Percentiles rank a stretch among this genome's conserved stretches.
Evolutionary conservation across 2,888 invertebrate species (phyloP).

Genomic region (Monoplex corrugatus): DNA sequence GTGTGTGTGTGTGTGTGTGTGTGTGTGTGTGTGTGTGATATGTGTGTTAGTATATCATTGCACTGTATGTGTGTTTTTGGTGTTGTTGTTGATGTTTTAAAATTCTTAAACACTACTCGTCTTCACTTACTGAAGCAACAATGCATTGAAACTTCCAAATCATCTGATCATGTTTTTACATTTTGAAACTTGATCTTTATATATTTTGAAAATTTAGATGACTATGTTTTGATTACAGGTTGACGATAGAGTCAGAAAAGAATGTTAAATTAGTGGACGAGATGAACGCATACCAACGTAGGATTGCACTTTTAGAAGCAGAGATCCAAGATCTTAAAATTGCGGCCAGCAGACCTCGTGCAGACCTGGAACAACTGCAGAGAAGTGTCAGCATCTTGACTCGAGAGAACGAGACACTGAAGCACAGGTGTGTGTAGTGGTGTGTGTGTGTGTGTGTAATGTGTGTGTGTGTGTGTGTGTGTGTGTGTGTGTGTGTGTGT

Average conservation of each 20-base stretch:
- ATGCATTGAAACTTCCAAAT: too few species aligned
- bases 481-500: background rate
- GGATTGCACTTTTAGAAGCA: conserved; percentile 63
- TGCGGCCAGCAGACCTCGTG: conserved; percentile 61
- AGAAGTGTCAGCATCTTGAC: conserved; percentile 71
- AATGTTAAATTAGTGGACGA: conserved; percentile 71
- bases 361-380: conserved; percentile 67
- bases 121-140: too few species aligned
- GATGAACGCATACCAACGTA: conserved; percentile 66
- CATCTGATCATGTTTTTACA: too few species aligned
- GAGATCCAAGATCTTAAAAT: conserved; percentile 67
- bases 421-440: conserved; percentile 67
- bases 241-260: conserved; percentile 71
- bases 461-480: background rate
- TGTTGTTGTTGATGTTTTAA: too few species aligned
- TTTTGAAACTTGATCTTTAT: too few species aligned
- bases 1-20: too few species aligned
- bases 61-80: too few species aligned
- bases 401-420: conserved; percentile 73
- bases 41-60: too few species aligned
- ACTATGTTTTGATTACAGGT: too few species aligned
- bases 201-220: too few species aligned
- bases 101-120: too few species aligned
- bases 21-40: too few species aligned
- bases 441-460: background rate